These are phyloP conservation scores for Istiophorus platypterus DNA, from an alignment of 2,113 vertebrate species.

Conservation along the genomic window DNA sequence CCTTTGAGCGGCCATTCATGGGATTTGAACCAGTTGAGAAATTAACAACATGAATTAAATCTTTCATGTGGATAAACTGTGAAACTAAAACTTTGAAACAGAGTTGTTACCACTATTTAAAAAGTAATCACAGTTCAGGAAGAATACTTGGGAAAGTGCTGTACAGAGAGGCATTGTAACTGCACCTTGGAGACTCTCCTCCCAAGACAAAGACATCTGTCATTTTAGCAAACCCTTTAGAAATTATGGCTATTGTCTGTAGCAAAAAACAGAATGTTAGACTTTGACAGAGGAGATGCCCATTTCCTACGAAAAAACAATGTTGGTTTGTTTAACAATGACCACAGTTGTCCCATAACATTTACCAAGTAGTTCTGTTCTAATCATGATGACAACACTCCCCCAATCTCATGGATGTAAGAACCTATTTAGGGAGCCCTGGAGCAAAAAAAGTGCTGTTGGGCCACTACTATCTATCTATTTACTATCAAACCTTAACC, in stretches of 20 bases:
- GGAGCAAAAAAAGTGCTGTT: too few species aligned
- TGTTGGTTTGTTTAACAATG: not conserved
- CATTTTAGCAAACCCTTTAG: not conserved
- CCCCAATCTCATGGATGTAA: too few species aligned
- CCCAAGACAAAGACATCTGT: not conserved
- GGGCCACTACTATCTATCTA: too few species aligned
- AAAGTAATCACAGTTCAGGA: constrained; percentile 11
- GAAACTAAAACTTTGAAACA: constrained; percentile 4
- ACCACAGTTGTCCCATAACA: not conserved
- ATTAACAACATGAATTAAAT: constrained; percentile 61
- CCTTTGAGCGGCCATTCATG: constrained; percentile 51
- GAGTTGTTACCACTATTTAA: constrained; percentile 17
- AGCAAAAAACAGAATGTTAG: not conserved
- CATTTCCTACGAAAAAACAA: too few species aligned
- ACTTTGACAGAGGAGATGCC: not conserved
- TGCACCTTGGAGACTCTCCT: not conserved
- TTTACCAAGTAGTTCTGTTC: not conserved
- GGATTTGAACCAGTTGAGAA: constrained; percentile 50
- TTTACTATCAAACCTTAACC: not conserved
- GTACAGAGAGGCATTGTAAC: not conserved
- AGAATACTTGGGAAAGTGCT: not conserved
- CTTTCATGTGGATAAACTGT: constrained; percentile 43
- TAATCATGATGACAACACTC: too few species aligned
- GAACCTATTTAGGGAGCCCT: too few species aligned
- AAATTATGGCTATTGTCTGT: not conserved